These are phyloP conservation scores for Ditula angustiorana DNA, from an alignment of 2,888 invertebrate genomes.

Conservation along the genomic window DNA sequence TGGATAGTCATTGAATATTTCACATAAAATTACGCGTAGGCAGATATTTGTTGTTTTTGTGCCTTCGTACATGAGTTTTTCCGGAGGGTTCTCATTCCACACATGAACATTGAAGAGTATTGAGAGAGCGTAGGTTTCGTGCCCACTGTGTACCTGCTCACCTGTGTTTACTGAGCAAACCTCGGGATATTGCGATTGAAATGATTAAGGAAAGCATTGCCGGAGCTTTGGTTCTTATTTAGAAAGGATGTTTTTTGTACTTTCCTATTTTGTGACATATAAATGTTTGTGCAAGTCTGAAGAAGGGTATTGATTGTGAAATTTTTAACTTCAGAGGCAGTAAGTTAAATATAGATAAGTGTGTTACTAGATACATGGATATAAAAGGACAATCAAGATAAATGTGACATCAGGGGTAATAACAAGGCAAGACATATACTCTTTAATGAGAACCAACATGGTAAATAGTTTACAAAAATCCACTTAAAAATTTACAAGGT, in stretches of 20 bases:
- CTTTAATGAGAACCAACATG: too few relatives aligned
- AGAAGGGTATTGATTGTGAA: too few relatives aligned
- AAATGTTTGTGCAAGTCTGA: not conserved
- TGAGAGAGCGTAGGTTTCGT: constrained; percentile 46
- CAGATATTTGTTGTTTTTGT: constrained; percentile 12
- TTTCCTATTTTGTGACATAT: too few relatives aligned
- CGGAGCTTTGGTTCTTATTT: constrained; percentile 4
- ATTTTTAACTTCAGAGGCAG: too few relatives aligned
- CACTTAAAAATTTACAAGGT: too few relatives aligned
- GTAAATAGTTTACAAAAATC: too few relatives aligned
- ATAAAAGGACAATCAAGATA: too few relatives aligned
- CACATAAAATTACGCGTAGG: not conserved
- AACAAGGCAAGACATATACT: too few relatives aligned
- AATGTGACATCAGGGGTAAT: too few relatives aligned
- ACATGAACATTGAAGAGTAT: constrained; percentile 16
- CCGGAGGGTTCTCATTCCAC: constrained; percentile 5
- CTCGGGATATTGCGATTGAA: constrained; percentile 36
- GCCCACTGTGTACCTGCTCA: constrained; percentile 8
- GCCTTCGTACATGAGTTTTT: constrained; percentile 4
- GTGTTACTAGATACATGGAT: too few relatives aligned
- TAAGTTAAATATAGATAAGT: too few relatives aligned
- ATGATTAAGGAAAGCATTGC: constrained; percentile 19
- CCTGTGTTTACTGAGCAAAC: constrained; percentile 49
- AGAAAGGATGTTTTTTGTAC: constrained; percentile 8
- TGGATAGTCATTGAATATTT: too few relatives aligned